These are phyloP conservation scores for Epizoanthus illoricatus DNA, from an alignment of 92 coral and sea anemone species.

Conservation along the genomic window DNA sequence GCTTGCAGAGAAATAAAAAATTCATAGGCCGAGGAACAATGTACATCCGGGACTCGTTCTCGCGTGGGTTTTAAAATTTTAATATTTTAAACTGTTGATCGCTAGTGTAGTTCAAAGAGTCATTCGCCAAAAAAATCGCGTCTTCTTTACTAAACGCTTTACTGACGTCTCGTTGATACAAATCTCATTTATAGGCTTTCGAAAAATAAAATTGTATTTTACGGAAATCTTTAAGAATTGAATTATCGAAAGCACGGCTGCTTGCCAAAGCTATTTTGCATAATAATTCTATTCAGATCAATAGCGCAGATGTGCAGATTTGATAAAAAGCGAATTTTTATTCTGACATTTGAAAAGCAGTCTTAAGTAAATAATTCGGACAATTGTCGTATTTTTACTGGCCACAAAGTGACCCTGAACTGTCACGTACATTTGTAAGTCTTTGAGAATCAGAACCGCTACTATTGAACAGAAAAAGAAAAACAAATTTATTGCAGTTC, in stretches of 20 bases:
- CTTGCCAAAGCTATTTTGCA: conserved; percentile 13
- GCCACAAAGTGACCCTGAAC: background rate
- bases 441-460: background rate
- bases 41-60: conserved; percentile 30
- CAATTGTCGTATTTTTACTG: too few relatives aligned
- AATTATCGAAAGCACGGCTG: conserved; percentile 16
- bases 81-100: background rate
- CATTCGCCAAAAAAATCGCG: background rate
- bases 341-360: background rate
- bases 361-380: background rate
- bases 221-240: background rate
- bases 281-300: background rate
- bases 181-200: background rate
- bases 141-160: too few relatives aligned
- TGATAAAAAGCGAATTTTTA: conserved; percentile 8
- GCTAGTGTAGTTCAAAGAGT: background rate
- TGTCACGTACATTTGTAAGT: background rate
- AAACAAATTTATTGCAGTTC: background rate
- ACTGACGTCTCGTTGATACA: background rate
- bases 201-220: background rate
- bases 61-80: background rate
- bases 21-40: conserved; percentile 26
- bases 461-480: background rate
- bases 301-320: conserved; percentile 3
- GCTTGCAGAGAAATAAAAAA: conserved; percentile 45